Conservation (phyloP, 2,888 invertebrate species). For the Myathropa florea region DNA sequence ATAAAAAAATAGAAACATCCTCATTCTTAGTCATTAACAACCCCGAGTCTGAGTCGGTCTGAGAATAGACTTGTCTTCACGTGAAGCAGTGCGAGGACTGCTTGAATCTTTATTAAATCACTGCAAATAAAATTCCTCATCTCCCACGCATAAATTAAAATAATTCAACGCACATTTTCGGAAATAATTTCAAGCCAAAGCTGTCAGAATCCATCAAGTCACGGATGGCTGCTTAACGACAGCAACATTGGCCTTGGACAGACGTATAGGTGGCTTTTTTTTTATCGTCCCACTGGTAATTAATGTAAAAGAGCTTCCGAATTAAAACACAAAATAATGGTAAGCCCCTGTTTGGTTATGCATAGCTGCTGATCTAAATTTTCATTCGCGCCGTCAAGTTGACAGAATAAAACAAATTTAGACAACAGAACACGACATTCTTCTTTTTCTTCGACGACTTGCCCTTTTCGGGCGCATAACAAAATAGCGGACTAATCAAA, state of each 20-base stretch:
- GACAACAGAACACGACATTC: background rate
- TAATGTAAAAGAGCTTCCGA: conserved; percentile 7
- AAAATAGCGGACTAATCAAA: background rate
- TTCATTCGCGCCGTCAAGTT: background rate
- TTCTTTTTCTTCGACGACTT: background rate
- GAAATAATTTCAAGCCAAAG: conserved; percentile 6
- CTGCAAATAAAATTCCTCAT: conserved; percentile 5
- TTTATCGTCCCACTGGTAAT: background rate
- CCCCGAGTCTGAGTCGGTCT: background rate
- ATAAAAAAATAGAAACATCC: background rate
- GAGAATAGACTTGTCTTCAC: background rate
- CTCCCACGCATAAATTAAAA: conserved; percentile 33
- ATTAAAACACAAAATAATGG: background rate
- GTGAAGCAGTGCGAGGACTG: background rate
- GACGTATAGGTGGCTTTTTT: background rate
- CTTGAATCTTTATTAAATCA: background rate
- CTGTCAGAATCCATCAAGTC: conserved; percentile 18
- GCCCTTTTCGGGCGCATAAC: background rate
- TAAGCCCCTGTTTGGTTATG: background rate
- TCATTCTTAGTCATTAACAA: background rate
- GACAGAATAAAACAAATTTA: no score
- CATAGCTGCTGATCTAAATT: background rate
- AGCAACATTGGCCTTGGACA: background rate
- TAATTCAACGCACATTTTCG: background rate
- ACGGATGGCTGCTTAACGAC: conserved; percentile 1